Conservation (phyloP, 2,113 vertebrate genomes). For the Apteryx mantelli region DNA sequence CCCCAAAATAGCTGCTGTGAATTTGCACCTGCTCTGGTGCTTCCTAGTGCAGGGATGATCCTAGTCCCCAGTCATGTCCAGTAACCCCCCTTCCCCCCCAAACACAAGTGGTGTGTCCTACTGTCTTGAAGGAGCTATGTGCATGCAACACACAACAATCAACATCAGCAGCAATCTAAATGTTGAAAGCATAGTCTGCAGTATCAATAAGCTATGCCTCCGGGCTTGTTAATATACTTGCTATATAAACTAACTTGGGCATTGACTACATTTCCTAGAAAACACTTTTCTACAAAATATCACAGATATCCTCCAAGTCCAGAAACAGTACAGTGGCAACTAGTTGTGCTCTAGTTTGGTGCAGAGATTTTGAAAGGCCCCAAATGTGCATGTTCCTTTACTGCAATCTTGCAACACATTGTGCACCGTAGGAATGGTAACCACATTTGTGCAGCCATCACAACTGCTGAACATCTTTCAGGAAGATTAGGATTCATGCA, state of each 20-base stretch:
- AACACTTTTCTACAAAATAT: not conserved
- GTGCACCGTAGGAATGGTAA: not conserved
- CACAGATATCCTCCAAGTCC: not conserved
- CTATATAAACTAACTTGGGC: not conserved
- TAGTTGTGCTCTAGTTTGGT: not conserved
- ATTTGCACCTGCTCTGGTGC: slow-evolving; percentile 43
- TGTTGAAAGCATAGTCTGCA: not conserved
- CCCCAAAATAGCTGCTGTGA: slow-evolving; percentile 60
- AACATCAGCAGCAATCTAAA: not conserved
- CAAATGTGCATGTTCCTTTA: not conserved
- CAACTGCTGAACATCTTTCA: not conserved
- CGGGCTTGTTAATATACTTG: not conserved
- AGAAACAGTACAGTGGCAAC: not conserved
- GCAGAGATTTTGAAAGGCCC: not conserved
- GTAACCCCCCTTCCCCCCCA: not conserved
- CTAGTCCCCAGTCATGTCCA: not conserved
- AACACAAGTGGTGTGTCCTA: not conserved
- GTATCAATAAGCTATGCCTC: not conserved
- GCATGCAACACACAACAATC: not conserved
- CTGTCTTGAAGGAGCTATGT: not conserved
- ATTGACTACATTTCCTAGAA: not conserved
- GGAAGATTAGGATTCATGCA: not conserved
- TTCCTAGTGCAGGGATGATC: not conserved
- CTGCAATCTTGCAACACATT: not conserved
- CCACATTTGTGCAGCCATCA: slow-evolving; percentile 19